These are phyloP conservation scores for Malacosoma neustria DNA, from an alignment of 2,888 invertebrate genomes.

Conservation along the genomic window DNA sequence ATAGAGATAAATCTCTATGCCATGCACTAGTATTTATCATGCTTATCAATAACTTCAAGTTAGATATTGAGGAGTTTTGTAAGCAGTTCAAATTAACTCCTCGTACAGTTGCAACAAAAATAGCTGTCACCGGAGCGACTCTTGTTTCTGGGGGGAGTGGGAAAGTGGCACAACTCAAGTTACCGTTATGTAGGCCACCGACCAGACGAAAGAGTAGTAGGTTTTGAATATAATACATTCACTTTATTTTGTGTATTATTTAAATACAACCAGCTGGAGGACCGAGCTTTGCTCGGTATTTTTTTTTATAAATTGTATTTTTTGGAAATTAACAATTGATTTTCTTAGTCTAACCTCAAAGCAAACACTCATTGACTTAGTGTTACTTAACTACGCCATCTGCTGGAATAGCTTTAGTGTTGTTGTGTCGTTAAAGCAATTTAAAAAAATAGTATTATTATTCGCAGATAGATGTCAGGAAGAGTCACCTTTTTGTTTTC, in stretches of 20 bases:
- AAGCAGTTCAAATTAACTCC: slow-evolving; percentile 34
- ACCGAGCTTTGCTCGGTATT: no score
- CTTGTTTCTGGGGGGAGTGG: slow-evolving; percentile 25
- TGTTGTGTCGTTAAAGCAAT: no score
- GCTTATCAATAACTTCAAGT: slow-evolving; percentile 45
- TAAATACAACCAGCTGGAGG: no score
- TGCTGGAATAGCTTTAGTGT: no score
- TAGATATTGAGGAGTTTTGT: slow-evolving; percentile 39
- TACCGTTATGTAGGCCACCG: slow-evolving; percentile 27
- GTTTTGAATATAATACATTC: slow-evolving; percentile 24
- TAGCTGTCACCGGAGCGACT: slow-evolving; percentile 40
- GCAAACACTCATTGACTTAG: no score
- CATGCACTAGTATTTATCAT: slow-evolving; percentile 48
- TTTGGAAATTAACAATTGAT: no score
- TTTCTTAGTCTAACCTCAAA: no score
- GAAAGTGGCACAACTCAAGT: slow-evolving; percentile 45
- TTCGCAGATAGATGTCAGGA: no score
- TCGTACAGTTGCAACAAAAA: slow-evolving; percentile 31
- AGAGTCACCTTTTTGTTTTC: no score
- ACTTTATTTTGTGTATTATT: neutral
- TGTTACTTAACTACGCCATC: no score
- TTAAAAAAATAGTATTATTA: no score
- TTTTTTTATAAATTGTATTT: no score
- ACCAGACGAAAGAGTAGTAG: slow-evolving; percentile 41
- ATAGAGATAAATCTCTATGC: slow-evolving; percentile 51